Evolutionary conservation across 2,797 vertebrate genomes (phyloP).

Genomic region (Monodelphis domestica): DNA sequence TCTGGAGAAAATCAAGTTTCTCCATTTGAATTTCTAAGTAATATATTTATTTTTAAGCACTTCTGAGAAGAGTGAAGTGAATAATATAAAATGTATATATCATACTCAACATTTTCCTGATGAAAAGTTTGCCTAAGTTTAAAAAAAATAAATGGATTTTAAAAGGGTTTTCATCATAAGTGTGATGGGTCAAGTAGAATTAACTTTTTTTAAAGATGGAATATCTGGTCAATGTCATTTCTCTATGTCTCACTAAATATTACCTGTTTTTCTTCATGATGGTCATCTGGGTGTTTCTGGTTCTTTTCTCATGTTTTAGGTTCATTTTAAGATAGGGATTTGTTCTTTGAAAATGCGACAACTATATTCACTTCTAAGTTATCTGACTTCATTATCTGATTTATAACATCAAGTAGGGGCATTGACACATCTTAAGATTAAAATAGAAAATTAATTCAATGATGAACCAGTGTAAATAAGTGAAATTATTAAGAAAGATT

Average conservation of each 20-base stretch:
- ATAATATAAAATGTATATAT: constrained; percentile 19
- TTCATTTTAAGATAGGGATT: background rate
- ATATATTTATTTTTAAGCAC: constrained; percentile 28
- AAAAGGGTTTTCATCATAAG: background rate
- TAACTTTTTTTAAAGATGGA: background rate
- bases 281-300: background rate
- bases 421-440: constrained; percentile 60
- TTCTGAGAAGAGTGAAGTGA: constrained; percentile 40
- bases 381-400: no score
- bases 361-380: constrained; percentile 37
- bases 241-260: background rate
- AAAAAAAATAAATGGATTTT: constrained; percentile 42
- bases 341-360: background rate
- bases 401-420: constrained; percentile 20
- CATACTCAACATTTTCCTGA: constrained; percentile 1
- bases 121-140: background rate
- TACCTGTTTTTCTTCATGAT: background rate
- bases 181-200: background rate
- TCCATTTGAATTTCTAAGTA: constrained; percentile 48
- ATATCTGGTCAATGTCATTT: background rate
- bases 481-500: no score
- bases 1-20: background rate
- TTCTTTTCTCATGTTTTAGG: background rate
- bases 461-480: constrained; percentile 5
- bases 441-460: constrained; percentile 43